Conservation (phyloP, 1,140 invertebrate species). For the Drosophila lini region DNA sequence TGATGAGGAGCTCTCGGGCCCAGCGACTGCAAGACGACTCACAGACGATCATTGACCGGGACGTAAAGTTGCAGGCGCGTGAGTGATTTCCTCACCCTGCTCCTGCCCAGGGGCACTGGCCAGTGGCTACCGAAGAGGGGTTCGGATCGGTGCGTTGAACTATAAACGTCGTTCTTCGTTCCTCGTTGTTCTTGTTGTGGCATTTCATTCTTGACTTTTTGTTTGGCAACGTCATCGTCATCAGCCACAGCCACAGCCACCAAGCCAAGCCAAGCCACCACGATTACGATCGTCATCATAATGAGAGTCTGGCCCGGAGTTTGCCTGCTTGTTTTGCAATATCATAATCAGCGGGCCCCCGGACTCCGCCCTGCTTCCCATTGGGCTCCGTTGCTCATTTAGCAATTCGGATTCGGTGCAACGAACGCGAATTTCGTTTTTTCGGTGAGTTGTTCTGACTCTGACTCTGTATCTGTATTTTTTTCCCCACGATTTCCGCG, state of each 20-base stretch:
- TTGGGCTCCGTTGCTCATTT: constrained; percentile 30
- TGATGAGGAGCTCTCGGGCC: constrained; percentile 44
- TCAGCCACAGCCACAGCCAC: constrained; percentile 30
- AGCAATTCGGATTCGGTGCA: constrained; percentile 65
- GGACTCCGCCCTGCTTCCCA: not conserved
- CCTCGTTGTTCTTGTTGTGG: constrained; percentile 47
- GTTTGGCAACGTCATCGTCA: constrained; percentile 76
- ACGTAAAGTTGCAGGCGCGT: constrained; percentile 51
- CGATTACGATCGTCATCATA: constrained; percentile 68
- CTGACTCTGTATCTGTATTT: constrained; percentile 30
- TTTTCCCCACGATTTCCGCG: constrained; percentile 7
- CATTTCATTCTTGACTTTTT: constrained; percentile 79
- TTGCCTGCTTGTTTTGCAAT: constrained; percentile 65
- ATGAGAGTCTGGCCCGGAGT: constrained; percentile 55
- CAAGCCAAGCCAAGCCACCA: not conserved
- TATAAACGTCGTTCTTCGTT: constrained; percentile 73
- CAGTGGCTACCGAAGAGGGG: constrained; percentile 55
- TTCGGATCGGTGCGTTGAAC: constrained; percentile 68
- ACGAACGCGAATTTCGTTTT: constrained; percentile 56
- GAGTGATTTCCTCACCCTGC: constrained; percentile 56
- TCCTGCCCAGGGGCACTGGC: constrained; percentile 53
- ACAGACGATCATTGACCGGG: constrained; percentile 74
- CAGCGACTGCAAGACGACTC: constrained; percentile 24
- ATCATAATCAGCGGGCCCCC: constrained; percentile 68
- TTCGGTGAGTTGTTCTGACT: constrained; percentile 32